Evolutionary conservation across 2,113 vertebrate genomes (phyloP).

Genomic region (Grantiella picta): DNA sequence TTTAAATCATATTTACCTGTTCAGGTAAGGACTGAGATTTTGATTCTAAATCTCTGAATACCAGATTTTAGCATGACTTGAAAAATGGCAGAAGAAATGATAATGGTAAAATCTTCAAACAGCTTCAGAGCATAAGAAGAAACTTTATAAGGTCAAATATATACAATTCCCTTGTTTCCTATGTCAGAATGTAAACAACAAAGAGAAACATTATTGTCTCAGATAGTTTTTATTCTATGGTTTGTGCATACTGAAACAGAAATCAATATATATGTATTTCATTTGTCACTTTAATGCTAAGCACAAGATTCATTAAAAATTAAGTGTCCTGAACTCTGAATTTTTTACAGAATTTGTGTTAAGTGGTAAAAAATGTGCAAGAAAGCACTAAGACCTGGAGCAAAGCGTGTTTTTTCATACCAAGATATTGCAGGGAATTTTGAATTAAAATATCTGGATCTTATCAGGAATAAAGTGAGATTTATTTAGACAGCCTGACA

Average conservation of each 20-base stretch:
- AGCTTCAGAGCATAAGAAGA: background rate
- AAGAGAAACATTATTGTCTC: background rate
- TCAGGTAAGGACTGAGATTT: background rate
- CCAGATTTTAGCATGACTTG: background rate
- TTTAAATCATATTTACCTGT: background rate
- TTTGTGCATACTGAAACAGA: background rate
- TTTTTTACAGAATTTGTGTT: background rate
- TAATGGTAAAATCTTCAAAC: background rate
- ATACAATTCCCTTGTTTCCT: background rate
- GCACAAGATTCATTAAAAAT: slow-evolving; percentile 12
- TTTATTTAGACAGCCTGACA: background rate
- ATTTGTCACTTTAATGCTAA: background rate
- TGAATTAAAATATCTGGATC: background rate
- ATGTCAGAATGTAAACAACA: background rate
- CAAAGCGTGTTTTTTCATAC: background rate
- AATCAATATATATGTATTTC: background rate
- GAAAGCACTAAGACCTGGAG: background rate
- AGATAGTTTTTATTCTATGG: background rate
- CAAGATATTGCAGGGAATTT: background rate
- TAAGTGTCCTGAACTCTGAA: background rate
- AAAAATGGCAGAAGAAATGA: background rate
- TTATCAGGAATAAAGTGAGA: background rate
- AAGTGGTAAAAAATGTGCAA: background rate
- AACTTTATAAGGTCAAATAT: background rate
- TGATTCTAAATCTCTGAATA: background rate